Evolutionary conservation across 2,888 invertebrate species (phyloP), one percentile per base, ranked within the genome.

Genomic region (Melolontha melolontha): DNA sequence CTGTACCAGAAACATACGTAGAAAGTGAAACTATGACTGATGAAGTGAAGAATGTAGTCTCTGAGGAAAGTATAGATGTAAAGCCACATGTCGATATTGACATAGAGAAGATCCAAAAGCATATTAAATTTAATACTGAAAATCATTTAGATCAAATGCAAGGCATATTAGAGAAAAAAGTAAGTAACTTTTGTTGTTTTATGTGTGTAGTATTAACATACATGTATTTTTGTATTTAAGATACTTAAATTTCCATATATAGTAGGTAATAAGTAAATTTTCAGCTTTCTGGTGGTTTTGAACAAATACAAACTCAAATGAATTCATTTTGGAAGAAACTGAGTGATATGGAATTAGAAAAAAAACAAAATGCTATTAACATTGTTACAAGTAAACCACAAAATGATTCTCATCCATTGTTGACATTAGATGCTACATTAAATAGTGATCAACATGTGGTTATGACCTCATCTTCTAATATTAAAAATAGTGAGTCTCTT

Each of bases 221-320:
- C 40, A 41, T 62, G 17, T 1, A 11, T 41, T 44, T 57, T 47
- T 40, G 39, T 7, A 52, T n/a, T 22, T 22, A 22, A 22, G 22
- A 1, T 22, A 22, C 22, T 22, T 22, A 4, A 22, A 22, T 22
- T 22, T 1, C 4, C 1, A 22, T 22, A 22, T 22, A 4, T 22
- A 22, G 22, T 22, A 22, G 1, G 22, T 22, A 22, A 22, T 4
- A 22, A 22, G 22, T 22, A 22, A 22, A 11, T 75, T 77, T 64
- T 70, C 34, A 79, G 79, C 74, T 79, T 44, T 74, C 77, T 14
- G 73, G 74, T n/a, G 77, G 79, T 54, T 72, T 82, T 16, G 71
- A 77, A 65, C 78, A 76, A 66, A 76, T 82, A 66, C 80, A 82
- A 71, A 75, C 79, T 81, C 75, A 84, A 85, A 74, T 84, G 73